phyloP scores from a whole-genome alignment of 2,797 vertebrate genomes.

The Denticeps clupeoides region DNA sequence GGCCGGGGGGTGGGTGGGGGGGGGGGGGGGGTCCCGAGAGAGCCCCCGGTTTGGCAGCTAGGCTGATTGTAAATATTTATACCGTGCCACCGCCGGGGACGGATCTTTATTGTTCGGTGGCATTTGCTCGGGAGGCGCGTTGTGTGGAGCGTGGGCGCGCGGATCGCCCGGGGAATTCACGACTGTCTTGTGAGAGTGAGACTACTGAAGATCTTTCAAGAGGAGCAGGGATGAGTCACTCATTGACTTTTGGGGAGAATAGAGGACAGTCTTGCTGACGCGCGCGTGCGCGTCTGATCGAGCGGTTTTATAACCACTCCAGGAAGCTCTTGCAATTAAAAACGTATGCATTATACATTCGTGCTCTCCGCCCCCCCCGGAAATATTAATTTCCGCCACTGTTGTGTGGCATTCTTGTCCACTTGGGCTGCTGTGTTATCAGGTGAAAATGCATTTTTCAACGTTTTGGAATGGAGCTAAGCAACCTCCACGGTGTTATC shows the following conservation, averaged over 20 bases:
- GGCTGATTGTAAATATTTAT: slow-evolving; percentile 21
- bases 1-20: neutral
- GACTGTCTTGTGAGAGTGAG: no score
- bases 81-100: slow-evolving; percentile 9
- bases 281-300: slow-evolving; percentile 38
- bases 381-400: no score
- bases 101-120: slow-evolving; percentile 19
- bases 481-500: no score
- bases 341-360: no score
- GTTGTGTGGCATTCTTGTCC: no score
- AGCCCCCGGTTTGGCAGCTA: neutral
- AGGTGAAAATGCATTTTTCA: no score
- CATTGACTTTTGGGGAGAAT: slow-evolving; percentile 39
- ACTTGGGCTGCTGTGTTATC: no score
- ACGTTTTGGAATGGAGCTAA: no score
- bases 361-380: no score
- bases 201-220: slow-evolving; percentile 27
- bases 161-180: slow-evolving; percentile 16
- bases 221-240: slow-evolving; percentile 35
- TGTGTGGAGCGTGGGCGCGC: slow-evolving; percentile 22
- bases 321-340: no score
- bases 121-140: slow-evolving; percentile 14
- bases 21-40: neutral
- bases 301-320: no score
- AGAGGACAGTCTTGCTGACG: slow-evolving; percentile 36